Evolutionary conservation across 1,140 invertebrate species (phyloP), one percentile per base, ranked within the genome.

Genomic region (Anagrus nilaparvatae): DNA sequence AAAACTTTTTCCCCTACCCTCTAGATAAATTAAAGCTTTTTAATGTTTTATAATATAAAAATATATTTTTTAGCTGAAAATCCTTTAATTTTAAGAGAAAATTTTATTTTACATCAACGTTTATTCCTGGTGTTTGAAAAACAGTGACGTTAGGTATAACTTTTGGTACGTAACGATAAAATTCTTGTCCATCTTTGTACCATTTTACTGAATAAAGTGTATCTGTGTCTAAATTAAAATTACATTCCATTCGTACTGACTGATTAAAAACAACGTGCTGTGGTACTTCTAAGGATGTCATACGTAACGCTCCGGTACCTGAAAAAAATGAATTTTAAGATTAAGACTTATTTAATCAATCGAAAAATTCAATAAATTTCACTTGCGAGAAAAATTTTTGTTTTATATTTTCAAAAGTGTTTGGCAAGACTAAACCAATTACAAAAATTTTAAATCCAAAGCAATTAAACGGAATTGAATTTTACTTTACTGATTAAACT

Each of bases 191-290:
- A 46, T 83, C 79, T 54, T 84, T 84, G 63, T 84, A 84, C 83
- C 82, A 87, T 63, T 85, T 86, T 40, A 86, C 78, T 2, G 82
- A 82, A 61, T 85, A 85, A 14, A 87, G 69, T 5, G 68, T 67
- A 31, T 82, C 80, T 9, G 69, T 79, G 44, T 85, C 83, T 50
- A 89, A 64, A 50, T 84, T 79, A 67, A 83, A 89, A 52, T 79
- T 73, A 60, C 86, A 90, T 54, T 81, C 82, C 51, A 85, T 72
- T 47, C 69, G 66, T 3, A 82, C 81, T 44, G 72, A 74, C 51
- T 82, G 74, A 50, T 81, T 77, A 30, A 77, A 62, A 32, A 81
- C 72, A 43, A 78, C 76, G 60, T 82, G 77, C 52, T 71, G 71
- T 24, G 82, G 81, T 50, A 84, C 77, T 44, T 75, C 69, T 28